Percentiles rank a stretch among this genome's conserved stretches.
Evolutionary conservation across 1,140 invertebrate genomes (phyloP).

Genomic region (Pachypeltis micranthus): DNA sequence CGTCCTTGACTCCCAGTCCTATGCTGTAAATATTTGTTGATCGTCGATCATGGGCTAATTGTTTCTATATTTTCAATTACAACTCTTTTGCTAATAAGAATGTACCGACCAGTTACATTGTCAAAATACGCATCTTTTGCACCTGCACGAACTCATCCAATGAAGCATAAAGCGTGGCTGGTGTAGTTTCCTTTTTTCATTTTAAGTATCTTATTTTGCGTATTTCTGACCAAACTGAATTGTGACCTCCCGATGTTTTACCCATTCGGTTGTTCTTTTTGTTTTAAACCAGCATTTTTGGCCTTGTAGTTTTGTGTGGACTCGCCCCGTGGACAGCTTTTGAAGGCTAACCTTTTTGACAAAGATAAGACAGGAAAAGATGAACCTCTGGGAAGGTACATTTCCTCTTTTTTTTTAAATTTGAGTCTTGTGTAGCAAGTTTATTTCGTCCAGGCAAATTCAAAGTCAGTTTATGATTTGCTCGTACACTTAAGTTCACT

Average conservation of each 20-base stretch:
- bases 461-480: not conserved
- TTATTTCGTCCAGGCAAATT: not conserved
- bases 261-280: not conserved
- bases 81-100: too few relatives aligned
- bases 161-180: constrained; percentile 19
- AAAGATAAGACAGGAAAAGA: constrained; percentile 66
- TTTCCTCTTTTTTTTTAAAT: not conserved
- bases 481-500: not conserved
- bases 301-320: constrained; percentile 38
- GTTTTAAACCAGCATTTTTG: constrained; percentile 3
- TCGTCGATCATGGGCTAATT: too few relatives aligned
- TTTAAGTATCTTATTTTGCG: not conserved
- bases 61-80: too few relatives aligned
- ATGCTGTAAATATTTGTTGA: too few relatives aligned
- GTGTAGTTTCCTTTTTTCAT: constrained; percentile 13
- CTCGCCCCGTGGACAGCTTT: constrained; percentile 30
- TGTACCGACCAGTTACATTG: too few relatives aligned
- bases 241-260: not conserved
- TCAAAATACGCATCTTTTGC: constrained; percentile 15
- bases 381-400: constrained; percentile 69
- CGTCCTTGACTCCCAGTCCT: too few relatives aligned
- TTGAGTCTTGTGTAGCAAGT: not conserved
- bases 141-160: constrained; percentile 5
- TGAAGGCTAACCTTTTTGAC: constrained; percentile 49
- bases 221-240: too few relatives aligned